These are phyloP conservation scores for Heliconius eleuchia DNA, from an alignment of 1,140 invertebrate genomes.

Conservation along the genomic window DNA sequence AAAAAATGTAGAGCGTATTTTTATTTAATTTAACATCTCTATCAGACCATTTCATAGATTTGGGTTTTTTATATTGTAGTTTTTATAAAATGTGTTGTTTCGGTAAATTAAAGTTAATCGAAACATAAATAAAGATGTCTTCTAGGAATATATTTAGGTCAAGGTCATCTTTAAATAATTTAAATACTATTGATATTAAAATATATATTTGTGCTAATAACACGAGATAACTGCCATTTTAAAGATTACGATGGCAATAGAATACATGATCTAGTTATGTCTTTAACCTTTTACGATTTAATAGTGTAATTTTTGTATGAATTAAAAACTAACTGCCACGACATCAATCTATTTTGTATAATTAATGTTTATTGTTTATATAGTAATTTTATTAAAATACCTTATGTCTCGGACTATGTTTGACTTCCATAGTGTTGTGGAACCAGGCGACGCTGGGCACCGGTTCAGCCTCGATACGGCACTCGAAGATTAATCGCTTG, in stretches of 20 bases:
- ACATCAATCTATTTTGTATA: too few species aligned
- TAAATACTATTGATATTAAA: neutral
- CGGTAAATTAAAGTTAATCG: neutral
- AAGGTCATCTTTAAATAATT: constrained; percentile 31
- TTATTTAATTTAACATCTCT: neutral
- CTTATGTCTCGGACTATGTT: constrained; percentile 91
- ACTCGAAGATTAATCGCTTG: constrained; percentile 97
- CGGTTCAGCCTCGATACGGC: constrained; percentile 96
- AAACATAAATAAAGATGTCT: neutral
- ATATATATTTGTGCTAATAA: neutral
- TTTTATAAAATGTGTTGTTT: neutral
- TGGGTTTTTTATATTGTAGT: too few species aligned
- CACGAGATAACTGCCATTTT: too few species aligned
- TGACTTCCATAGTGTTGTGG: constrained; percentile 90
- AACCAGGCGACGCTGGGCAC: constrained; percentile 95
- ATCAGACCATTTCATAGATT: too few species aligned
- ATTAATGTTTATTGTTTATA: neutral
- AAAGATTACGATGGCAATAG: too few species aligned
- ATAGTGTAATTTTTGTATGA: too few species aligned
- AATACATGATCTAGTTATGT: too few species aligned
- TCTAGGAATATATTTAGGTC: constrained; percentile 31
- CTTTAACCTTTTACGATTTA: too few species aligned
- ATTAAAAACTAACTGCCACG: too few species aligned
- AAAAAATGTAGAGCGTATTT: neutral
- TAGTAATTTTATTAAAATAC: constrained; percentile 73